These are phyloP conservation scores for Hydriomena furcata DNA, from an alignment of 2,888 invertebrate species.

Conservation along the genomic window DNA sequence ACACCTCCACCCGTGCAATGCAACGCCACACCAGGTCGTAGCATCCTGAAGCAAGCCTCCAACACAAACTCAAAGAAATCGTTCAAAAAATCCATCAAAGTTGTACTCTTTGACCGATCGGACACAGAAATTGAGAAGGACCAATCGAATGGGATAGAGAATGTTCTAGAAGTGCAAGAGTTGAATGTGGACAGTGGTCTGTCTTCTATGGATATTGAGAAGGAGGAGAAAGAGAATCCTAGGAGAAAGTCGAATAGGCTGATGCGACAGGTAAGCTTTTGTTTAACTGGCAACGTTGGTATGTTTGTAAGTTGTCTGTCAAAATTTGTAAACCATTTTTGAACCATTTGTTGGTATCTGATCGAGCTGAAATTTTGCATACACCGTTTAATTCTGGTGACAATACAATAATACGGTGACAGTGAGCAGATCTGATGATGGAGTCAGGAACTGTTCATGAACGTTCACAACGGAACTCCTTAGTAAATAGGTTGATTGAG, in stretches of 20 bases:
- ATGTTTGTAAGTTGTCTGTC: too few relatives aligned
- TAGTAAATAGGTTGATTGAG: too few relatives aligned
- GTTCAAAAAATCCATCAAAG: slow-evolving; percentile 60
- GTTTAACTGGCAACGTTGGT: too few relatives aligned
- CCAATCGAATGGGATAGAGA: too few relatives aligned
- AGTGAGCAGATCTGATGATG: too few relatives aligned
- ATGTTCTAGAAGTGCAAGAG: neutral
- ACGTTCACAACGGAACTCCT: too few relatives aligned
- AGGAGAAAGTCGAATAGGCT: slow-evolving; percentile 38
- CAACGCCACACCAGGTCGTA: slow-evolving; percentile 64
- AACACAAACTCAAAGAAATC: slow-evolving; percentile 37
- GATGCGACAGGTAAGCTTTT: slow-evolving; percentile 13
- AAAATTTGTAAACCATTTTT: too few relatives aligned
- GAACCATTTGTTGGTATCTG: too few relatives aligned
- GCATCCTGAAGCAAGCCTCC: slow-evolving; percentile 60
- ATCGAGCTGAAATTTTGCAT: too few relatives aligned
- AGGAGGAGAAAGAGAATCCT: slow-evolving; percentile 49
- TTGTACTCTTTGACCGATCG: slow-evolving; percentile 59
- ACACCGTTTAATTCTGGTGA: too few relatives aligned
- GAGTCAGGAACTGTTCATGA: too few relatives aligned
- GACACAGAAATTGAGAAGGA: slow-evolving; percentile 40
- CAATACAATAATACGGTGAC: too few relatives aligned
- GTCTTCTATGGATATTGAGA: slow-evolving; percentile 40
- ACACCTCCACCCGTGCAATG: slow-evolving; percentile 47
- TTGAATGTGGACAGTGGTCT: slow-evolving; percentile 34